These are phyloP conservation scores for Orientallactaga bullata DNA, from an alignment of 2,113 vertebrate genomes.

Conservation along the genomic window DNA sequence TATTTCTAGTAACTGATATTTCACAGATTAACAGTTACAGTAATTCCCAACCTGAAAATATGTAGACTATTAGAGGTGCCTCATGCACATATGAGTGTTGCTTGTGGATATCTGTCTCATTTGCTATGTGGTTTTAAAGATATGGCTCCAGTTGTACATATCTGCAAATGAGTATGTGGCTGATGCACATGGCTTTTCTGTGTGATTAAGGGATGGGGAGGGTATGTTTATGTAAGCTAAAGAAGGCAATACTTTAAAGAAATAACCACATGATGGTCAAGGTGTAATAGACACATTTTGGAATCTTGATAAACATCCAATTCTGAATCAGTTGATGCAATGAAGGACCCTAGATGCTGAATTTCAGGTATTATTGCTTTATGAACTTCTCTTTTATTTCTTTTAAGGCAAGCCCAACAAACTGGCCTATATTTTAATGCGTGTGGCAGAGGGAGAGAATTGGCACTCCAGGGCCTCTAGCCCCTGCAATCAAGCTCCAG, in stretches of 20 bases:
- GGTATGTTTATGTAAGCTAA: background rate
- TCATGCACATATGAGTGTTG: background rate
- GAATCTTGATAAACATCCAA: constrained; percentile 41
- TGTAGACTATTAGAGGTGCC: constrained; percentile 9
- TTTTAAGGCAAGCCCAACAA: too few relatives aligned
- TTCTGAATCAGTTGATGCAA: background rate
- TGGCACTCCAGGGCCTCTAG: too few relatives aligned
- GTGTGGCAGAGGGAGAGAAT: too few relatives aligned
- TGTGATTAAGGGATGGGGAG: background rate
- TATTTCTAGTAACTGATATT: background rate
- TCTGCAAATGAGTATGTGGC: background rate
- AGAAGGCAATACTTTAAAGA: background rate
- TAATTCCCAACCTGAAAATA: background rate
- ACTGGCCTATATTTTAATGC: too few relatives aligned
- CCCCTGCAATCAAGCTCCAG: too few relatives aligned
- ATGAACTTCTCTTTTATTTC: background rate
- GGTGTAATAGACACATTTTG: background rate
- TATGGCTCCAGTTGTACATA: background rate
- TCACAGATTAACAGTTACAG: background rate
- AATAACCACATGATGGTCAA: background rate
- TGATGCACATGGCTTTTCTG: background rate
- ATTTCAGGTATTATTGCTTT: background rate
- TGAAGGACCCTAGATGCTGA: background rate
- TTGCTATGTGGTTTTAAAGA: constrained; percentile 16
- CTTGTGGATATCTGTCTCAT: background rate